These are phyloP conservation scores for Phylloscopus trochiloides DNA, from an alignment of 2,113 vertebrate genomes.

Conservation along the genomic window DNA sequence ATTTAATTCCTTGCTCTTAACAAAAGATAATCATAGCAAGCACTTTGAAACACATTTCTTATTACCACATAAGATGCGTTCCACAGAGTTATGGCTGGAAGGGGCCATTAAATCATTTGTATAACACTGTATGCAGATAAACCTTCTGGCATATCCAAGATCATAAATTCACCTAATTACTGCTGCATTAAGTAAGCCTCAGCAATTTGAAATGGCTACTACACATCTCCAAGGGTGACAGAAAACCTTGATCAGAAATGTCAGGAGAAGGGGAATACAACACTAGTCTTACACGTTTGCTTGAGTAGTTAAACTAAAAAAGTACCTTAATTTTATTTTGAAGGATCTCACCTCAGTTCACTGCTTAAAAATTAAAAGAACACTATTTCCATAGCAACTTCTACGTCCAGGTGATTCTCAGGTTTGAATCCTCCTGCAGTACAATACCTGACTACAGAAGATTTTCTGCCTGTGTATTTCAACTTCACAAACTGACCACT, in stretches of 20 bases:
- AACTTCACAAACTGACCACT: background rate
- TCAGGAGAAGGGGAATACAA: background rate
- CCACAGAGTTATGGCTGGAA: slow-evolving; percentile 18
- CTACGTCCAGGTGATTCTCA: background rate
- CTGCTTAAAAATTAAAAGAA: background rate
- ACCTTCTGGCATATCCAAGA: background rate
- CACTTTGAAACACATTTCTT: background rate
- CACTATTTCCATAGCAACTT: background rate
- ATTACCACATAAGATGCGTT: background rate
- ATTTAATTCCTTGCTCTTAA: background rate
- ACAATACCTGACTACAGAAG: background rate
- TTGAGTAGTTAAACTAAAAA: background rate
- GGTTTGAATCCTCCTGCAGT: background rate
- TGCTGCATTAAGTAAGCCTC: background rate
- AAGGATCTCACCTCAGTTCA: background rate
- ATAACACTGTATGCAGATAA: background rate
- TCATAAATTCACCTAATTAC: slow-evolving; percentile 22
- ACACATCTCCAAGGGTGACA: background rate
- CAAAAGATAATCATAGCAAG: background rate
- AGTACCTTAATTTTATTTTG: background rate
- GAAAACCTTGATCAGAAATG: background rate
- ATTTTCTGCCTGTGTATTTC: background rate
- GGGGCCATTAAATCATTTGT: slow-evolving; percentile 16
- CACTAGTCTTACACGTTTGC: background rate
- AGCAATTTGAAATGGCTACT: background rate